Evolutionary conservation across 2,797 vertebrate genomes (phyloP), one percentile per base, ranked within the genome.

Genomic region (Bovichtus variegatus): DNA sequence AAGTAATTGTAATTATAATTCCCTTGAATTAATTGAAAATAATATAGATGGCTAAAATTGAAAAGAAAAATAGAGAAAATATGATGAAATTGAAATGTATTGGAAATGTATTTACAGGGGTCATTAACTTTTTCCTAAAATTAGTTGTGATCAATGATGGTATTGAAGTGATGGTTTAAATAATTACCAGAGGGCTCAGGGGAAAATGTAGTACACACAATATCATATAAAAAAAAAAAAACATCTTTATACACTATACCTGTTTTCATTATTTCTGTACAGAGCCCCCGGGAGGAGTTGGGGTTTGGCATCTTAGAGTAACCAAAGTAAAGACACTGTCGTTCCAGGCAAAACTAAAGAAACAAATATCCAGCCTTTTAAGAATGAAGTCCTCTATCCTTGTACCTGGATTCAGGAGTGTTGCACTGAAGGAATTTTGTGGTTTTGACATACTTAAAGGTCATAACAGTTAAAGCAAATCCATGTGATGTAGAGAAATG

Each of bases 1-100:
- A n/a, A n/a, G n/a, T n/a, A n/a, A n/a, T n/a, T 68, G 36, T 54
- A 81, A 78, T 85, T 77, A 75, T 47, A 61, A 72, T 55, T 62
- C 31, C 38, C 19, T 21, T 40, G 34, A 62, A 43, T 77, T 71
- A 66, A 57, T 55, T 60, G 71, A 49, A 60, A 58, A 55, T 51
- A 3, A 16, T 34, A 19, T 54, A 57, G 74, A 31, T 50, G 29
- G 25, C 21, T 73, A 27, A 68, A 64, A 57, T 8, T 40, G 2
- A 63, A 44, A 41, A 3, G 34, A 34, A 63, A 54, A 40, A 25
- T 3, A 34, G n/a, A 29, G 1, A 41, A 66, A 57, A 31, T 34
- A 31, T 47, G 25, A 55, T 68, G 34, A 4, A 29, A 47, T 15
- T 38, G 6, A 68, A 63, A 36, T 54, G 9, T 19, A 47, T 2